These are phyloP conservation scores for Pollenia labialis DNA, from an alignment of 2,888 invertebrate genomes.

Conservation along the genomic window DNA sequence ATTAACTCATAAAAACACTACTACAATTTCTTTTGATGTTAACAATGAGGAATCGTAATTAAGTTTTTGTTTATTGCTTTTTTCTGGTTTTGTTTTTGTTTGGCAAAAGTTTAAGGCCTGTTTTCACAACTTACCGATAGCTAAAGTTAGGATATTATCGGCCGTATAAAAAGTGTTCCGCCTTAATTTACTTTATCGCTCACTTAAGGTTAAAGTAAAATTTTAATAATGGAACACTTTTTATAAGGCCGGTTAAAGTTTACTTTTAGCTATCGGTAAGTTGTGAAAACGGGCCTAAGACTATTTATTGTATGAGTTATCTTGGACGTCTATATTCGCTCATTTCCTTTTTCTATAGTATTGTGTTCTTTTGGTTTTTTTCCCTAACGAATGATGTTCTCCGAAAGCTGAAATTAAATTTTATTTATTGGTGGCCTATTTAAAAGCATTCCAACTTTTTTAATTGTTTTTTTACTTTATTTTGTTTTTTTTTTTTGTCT, in stretches of 20 bases:
- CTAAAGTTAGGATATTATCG: too few species aligned
- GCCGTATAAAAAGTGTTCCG: too few species aligned
- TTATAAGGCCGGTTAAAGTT: too few species aligned
- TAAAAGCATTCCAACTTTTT: slow-evolving; percentile 49
- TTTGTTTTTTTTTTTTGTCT: slow-evolving; percentile 19
- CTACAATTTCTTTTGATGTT: slow-evolving; percentile 36
- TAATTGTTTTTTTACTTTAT: slow-evolving; percentile 21
- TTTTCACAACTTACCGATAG: too few species aligned
- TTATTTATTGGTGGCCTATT: slow-evolving; percentile 43
- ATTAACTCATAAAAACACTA: slow-evolving; percentile 24
- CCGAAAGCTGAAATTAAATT: slow-evolving; percentile 4
- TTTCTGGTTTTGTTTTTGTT: not conserved
- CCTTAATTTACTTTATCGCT: too few species aligned
- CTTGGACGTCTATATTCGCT: not conserved
- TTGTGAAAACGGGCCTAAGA: too few species aligned
- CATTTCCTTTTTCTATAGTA: not conserved
- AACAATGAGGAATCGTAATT: slow-evolving; percentile 33
- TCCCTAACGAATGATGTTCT: not conserved
- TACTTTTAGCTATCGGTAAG: too few species aligned
- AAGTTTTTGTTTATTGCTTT: slow-evolving; percentile 39
- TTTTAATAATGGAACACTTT: too few species aligned
- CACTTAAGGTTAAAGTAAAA: too few species aligned
- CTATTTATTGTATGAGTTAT: too few species aligned
- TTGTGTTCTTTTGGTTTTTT: not conserved
- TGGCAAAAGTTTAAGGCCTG: too few species aligned